Evolutionary conservation across 2,797 vertebrate species (phyloP).

Genomic region (Coendou prehensilis): DNA sequence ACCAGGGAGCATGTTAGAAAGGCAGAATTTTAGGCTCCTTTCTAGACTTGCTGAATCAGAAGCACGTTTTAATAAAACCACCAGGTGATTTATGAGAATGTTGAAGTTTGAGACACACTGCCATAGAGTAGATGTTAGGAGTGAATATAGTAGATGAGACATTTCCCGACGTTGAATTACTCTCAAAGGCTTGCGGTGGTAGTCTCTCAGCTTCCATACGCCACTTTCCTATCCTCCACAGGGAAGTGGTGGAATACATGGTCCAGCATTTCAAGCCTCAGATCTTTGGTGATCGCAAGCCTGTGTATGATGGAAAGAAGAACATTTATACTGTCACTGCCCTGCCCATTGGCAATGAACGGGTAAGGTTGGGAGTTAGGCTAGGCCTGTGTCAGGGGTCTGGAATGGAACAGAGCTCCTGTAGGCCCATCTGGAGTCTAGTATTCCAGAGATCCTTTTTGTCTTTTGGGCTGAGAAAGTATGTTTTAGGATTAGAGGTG

Average conservation of each 20-base stretch:
- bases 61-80: slow-evolving; percentile 53
- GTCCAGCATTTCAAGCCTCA: slow-evolving; percentile 99
- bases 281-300: slow-evolving; percentile 98
- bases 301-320: slow-evolving; percentile 99
- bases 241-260: slow-evolving; percentile 99
- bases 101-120: slow-evolving; percentile 26
- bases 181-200: slow-evolving; percentile 59
- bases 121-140: neutral
- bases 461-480: slow-evolving; percentile 64
- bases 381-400: neutral
- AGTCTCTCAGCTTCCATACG: slow-evolving; percentile 68
- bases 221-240: slow-evolving; percentile 82
- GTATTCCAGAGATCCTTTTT: slow-evolving; percentile 17
- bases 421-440: slow-evolving; percentile 2
- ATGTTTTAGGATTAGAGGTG: slow-evolving; percentile 9
- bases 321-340: slow-evolving; percentile 99
- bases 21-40: slow-evolving; percentile 44
- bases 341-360: slow-evolving; percentile 97
- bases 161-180: neutral
- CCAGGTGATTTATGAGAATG: slow-evolving; percentile 2
- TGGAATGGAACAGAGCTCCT: neutral
- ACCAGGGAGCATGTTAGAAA: slow-evolving; percentile 26
- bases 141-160: neutral
- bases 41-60: slow-evolving; percentile 49
- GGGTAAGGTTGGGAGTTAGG: slow-evolving; percentile 90